Evolutionary conservation across 2,888 invertebrate genomes (phyloP), one percentile per base, ranked within the genome.

Genomic region (Drosophila helvetica): DNA sequence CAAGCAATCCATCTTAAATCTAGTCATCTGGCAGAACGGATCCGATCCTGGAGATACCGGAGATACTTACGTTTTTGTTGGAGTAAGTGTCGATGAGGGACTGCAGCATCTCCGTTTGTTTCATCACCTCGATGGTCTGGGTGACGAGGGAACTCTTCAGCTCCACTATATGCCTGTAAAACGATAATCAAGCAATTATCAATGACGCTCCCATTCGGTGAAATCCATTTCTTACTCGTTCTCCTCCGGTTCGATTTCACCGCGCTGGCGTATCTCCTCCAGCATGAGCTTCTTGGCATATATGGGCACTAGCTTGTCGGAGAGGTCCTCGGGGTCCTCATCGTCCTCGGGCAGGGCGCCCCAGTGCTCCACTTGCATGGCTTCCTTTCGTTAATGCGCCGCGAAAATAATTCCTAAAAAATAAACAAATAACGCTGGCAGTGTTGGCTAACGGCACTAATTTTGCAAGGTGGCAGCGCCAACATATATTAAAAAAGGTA

Each of bases 51-150:
- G 7, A 12, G 12, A 33, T 33, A 33, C 4, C 5, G 33, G 7
- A 27, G 7, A 27, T 33, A 33, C 33, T 15, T 82, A 90, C 92
- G 57, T 91, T 90, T 81, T 92, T 92, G 55, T 91, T 92, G 1
- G 91, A 90, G 53, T 91, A 92, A 0, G 91, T 91, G 64, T 92
- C 92, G 30, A 92, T 92, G 2, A 92, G 80, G 0, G 91, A 90
- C 56, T 91, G 91, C 25, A 92, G 77, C 81, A 91, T 89, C 75
- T 92, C 92, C 0, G 91, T 92, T 77, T 92, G 92, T 53, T 92
- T 91, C 91, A 92, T 92, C 18, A 92, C 91, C 78, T 92, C 92
- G 38, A 92, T 90, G 7, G 92, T 92, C 83, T 92, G 92, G 10
- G 91, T 92, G 2, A 92, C 90, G 22, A 92, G 65, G 0, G 91